Base-by-base conservation (phyloP, 2,113 vertebrate genomes). In the Petaurus breviceps region DNA sequence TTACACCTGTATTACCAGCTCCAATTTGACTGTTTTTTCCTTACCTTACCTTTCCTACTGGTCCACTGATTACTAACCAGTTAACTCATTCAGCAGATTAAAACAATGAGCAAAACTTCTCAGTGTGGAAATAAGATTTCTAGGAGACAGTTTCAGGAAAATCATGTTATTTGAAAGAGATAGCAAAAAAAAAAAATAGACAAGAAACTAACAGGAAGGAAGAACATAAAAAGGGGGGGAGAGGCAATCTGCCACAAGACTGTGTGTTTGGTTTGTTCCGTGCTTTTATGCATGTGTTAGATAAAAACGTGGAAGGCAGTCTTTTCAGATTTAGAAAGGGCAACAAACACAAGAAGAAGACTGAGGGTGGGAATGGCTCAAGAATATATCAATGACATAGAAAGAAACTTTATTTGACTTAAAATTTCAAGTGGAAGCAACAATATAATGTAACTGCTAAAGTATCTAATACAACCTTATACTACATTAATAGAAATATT, bases 131-230 rank as follows among this genome's bases (percentile, higher is more conserved):
- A 54, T 46, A 61, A 51, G 19, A 54, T 9, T 2, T 31, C 10
- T 26, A 91, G 47, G 94, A 92, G 49, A 54, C 26, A 57, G 92
- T 31, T 91, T 96, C 46, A 61, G n/a, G 0, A 94, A 53, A 97
- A 92, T 89, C 46, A 0, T 37, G 0, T 43, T 51, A 26, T 47
- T 95, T 93, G 93, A 90, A 89, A 92, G 47, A 9, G 0, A 8
- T 7, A 46, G 0, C 50, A 43, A 95, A 92, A 51, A 31, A 1
- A 49, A 49, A 49, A 49, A 49, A 49, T 90, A 25, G 31, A 49
- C 28, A 47, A 0, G 0, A 9, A 10, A 55, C n/a, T 43, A 55
- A 43, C 12, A 46, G 3, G 37, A 6, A 3, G 3, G 3, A 1
- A 49, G 77, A 61, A 91, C 55, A 49, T 23, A 91, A 53, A 96